Conservation (phyloP, 1,140 invertebrate species). For the Apocrypta bakeri region DNA sequence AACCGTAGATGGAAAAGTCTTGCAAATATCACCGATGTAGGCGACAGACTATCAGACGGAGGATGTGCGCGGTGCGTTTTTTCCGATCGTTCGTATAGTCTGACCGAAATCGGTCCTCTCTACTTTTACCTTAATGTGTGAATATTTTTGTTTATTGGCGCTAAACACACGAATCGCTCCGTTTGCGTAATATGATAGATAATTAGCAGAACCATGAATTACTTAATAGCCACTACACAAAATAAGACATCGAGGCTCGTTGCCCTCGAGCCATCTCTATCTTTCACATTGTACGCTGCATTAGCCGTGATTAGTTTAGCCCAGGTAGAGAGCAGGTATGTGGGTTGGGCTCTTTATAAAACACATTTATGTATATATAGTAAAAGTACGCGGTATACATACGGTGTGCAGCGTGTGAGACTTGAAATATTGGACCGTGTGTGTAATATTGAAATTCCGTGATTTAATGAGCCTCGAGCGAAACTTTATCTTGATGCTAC, state of each 20-base stretch:
- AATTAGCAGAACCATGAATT: neutral
- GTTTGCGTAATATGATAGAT: too few species aligned
- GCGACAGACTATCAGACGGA: neutral
- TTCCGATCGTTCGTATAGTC: too few species aligned
- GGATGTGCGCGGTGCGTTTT: neutral
- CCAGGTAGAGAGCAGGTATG: constrained; percentile 54
- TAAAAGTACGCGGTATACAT: neutral
- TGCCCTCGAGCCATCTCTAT: neutral
- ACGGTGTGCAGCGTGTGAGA: neutral
- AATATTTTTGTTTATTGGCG: too few species aligned
- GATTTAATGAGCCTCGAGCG: constrained; percentile 35
- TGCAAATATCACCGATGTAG: constrained; percentile 24
- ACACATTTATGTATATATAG: too few species aligned
- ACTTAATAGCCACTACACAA: neutral
- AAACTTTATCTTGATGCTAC: constrained; percentile 26
- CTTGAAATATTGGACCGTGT: constrained; percentile 47
- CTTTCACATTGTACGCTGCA: neutral
- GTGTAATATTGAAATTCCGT: constrained; percentile 50
- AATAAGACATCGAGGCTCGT: neutral
- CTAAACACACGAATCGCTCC: too few species aligned
- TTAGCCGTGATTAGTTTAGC: constrained; percentile 50
- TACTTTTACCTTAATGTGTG: too few species aligned
- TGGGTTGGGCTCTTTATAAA: constrained; percentile 54
- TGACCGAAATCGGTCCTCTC: too few species aligned
- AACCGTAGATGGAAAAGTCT: constrained; percentile 26